phyloP scores from a whole-genome alignment of 2,888 invertebrate genomes.

The Drosophila paranaensis region DNA sequence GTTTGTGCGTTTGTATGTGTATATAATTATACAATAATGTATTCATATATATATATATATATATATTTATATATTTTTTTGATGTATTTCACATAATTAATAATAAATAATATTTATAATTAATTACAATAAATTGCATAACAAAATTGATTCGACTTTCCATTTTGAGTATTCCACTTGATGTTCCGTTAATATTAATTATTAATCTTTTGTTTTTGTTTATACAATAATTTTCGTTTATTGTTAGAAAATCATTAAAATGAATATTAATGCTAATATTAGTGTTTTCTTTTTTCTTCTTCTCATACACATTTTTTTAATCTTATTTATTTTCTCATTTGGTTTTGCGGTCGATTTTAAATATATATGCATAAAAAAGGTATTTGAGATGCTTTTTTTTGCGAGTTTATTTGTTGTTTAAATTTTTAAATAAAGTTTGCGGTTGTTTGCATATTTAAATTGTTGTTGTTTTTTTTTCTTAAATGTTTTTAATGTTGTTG shows the following conservation, averaged over 20 bases:
- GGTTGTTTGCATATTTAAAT: slow-evolving; percentile 4
- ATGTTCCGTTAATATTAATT: slow-evolving; percentile 47
- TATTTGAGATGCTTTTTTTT: slow-evolving; percentile 18
- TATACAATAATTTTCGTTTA: slow-evolving; percentile 38
- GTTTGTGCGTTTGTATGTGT: slow-evolving; percentile 49
- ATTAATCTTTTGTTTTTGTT: slow-evolving; percentile 39
- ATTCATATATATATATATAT: slow-evolving; percentile 34
- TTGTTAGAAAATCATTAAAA: slow-evolving; percentile 63
- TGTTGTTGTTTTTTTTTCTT: slow-evolving; percentile 20
- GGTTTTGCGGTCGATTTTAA: slow-evolving; percentile 41
- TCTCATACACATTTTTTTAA: slow-evolving; percentile 10
- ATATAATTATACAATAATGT: slow-evolving; percentile 58
- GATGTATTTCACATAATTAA: slow-evolving; percentile 52
- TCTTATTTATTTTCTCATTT: slow-evolving; percentile 7
- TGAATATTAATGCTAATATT: slow-evolving; percentile 50
- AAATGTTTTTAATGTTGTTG: slow-evolving; percentile 30
- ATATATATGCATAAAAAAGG: slow-evolving; percentile 27
- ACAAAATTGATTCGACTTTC: slow-evolving; percentile 62
- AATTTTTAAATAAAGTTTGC: slow-evolving; percentile 2
- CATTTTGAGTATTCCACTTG: slow-evolving; percentile 25
- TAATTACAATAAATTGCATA: slow-evolving; percentile 79
- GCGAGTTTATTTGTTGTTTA: slow-evolving; percentile 1
- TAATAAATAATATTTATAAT: slow-evolving; percentile 74
- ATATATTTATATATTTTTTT: too few relatives aligned
- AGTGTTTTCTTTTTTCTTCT: slow-evolving; percentile 14